These are phyloP conservation scores for Hylaeus anthracinus DNA, from an alignment of 1,140 invertebrate species.

Conservation along the genomic window DNA sequence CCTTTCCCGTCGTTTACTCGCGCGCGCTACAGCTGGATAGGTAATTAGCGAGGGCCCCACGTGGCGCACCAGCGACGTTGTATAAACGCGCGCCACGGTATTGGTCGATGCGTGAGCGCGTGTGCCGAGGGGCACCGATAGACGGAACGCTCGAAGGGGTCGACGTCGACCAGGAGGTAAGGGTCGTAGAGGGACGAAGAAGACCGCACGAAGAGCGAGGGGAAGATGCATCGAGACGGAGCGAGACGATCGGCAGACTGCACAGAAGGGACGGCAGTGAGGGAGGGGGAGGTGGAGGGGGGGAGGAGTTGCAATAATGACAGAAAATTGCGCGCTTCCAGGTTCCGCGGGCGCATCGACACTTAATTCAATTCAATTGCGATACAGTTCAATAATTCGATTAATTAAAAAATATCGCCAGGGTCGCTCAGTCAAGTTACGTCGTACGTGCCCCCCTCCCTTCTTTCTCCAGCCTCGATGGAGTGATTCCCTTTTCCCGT, in stretches of 20 bases:
- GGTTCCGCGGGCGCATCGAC: conserved; percentile 64
- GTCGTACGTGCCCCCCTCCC: conserved; percentile 11
- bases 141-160: neutral
- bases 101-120: conserved; percentile 56
- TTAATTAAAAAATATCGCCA: conserved; percentile 78
- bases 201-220: neutral
- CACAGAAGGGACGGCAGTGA: neutral
- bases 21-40: conserved; percentile 52
- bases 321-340: conserved; percentile 73
- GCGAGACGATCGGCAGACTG: conserved; percentile 20
- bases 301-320: conserved; percentile 63
- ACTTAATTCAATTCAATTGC: conserved; percentile 79
- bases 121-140: conserved; percentile 46
- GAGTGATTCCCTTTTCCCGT: conserved; percentile 7
- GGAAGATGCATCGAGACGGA: conserved; percentile 36
- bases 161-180: neutral
- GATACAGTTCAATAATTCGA: conserved; percentile 81
- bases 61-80: conserved; percentile 52
- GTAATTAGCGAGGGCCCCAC: conserved; percentile 64
- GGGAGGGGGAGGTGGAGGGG: neutral
- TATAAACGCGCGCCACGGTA: conserved; percentile 42
- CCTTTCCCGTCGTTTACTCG: conserved; percentile 37
- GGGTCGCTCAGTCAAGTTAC: conserved; percentile 57
- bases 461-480: no score
- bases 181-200: neutral